phyloP scores from a whole-genome alignment of 2,888 invertebrate genomes.

The Athalia circularis region DNA sequence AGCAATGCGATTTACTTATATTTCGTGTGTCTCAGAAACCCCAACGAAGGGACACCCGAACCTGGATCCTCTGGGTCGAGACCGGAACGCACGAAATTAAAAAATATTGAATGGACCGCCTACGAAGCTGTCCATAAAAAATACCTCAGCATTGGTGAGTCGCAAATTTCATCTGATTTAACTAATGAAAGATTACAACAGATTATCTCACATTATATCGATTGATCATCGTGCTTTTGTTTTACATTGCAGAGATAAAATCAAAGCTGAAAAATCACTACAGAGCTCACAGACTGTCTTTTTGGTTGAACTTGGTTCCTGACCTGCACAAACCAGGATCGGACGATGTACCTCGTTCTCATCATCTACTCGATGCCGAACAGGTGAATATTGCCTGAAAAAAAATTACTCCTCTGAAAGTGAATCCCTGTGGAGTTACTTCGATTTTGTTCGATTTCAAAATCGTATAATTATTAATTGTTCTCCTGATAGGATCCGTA shows the following conservation, averaged over 20 bases:
- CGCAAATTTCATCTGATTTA: background rate
- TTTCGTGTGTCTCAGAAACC: conserved; percentile 80
- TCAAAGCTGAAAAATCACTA: conserved; percentile 95
- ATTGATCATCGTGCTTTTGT: conserved; percentile 42
- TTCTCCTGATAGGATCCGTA: too few relatives aligned
- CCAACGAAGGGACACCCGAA: conserved; percentile 86
- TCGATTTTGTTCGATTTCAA: too few relatives aligned
- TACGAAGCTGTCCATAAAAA: conserved; percentile 95
- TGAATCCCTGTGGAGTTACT: too few relatives aligned
- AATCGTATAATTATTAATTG: too few relatives aligned
- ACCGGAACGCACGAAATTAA: conserved; percentile 86
- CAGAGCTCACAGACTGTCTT: conserved; percentile 93
- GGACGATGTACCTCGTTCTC: conserved; percentile 88
- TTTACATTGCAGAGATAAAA: conserved; percentile 83
- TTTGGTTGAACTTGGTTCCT: conserved; percentile 96
- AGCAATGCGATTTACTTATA: conserved; percentile 43
- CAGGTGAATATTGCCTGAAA: conserved; percentile 64
- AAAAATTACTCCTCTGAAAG: too few relatives aligned
- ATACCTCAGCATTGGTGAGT: conserved; percentile 88
- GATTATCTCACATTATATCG: background rate
- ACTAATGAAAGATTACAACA: background rate
- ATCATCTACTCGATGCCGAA: conserved; percentile 89
- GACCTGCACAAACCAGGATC: conserved; percentile 92
- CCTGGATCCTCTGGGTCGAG: conserved; percentile 79
- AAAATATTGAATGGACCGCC: conserved; percentile 94